Conservation (phyloP, 2,797 vertebrate genomes). For the Kryptolebias ocellatus region DNA sequence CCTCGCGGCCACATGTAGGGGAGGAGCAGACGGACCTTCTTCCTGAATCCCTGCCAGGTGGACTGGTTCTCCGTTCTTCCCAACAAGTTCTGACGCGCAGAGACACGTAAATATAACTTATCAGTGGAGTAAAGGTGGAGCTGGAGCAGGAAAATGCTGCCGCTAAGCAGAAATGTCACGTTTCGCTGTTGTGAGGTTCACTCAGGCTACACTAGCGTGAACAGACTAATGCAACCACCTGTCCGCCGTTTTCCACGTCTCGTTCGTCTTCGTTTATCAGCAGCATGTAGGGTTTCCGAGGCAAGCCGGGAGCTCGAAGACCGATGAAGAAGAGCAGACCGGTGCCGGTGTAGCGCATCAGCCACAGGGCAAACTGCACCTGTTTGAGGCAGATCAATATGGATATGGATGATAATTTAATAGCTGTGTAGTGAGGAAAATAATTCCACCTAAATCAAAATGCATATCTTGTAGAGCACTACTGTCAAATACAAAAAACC, state of each 20-base stretch:
- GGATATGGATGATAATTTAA: conserved; percentile 16
- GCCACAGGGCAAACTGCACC: conserved; percentile 92
- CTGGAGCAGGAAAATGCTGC: no score
- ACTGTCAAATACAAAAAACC: neutral
- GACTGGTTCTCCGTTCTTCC: conserved; percentile 72
- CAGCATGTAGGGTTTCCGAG: conserved; percentile 88
- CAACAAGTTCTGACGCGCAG: conserved; percentile 78
- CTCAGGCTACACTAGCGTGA: no score
- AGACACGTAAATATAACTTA: neutral
- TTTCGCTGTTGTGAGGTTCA: no score
- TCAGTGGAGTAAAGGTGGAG: no score
- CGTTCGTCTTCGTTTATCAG: conserved; percentile 91
- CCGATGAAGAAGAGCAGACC: conserved; percentile 89
- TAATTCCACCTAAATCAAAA: no score
- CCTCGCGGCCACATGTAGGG: conserved; percentile 92
- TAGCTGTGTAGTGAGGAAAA: neutral
- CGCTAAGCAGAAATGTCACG: no score
- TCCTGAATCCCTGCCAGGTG: conserved; percentile 88
- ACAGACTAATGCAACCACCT: conserved; percentile 56
- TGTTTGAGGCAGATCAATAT: conserved; percentile 56
- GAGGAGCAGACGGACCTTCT: conserved; percentile 86
- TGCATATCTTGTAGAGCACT: neutral
- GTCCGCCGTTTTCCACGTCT: conserved; percentile 82
- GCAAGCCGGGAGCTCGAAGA: conserved; percentile 91
- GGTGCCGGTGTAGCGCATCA: conserved; percentile 86